Percentiles rank a stretch among this genome's conserved stretches.
Evolutionary conservation across 1,140 invertebrate species (phyloP).

Genomic region (Aphidius gifuensis): DNA sequence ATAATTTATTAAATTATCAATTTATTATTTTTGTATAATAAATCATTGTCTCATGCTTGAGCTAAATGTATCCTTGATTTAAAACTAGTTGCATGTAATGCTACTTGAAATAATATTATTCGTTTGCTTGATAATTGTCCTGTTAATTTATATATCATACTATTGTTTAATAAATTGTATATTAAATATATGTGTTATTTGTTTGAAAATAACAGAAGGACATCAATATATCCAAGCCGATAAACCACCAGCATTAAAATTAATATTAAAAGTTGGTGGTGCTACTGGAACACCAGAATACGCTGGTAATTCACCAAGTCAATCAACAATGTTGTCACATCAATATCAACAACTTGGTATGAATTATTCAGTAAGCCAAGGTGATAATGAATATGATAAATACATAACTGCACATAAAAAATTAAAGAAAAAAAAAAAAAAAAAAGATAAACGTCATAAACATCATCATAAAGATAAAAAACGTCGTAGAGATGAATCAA

Average conservation of each 20-base stretch:
- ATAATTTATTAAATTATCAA: no score
- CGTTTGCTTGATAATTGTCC: no score
- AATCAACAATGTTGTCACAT: constrained; percentile 47
- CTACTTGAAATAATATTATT: no score
- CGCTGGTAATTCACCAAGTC: constrained; percentile 57
- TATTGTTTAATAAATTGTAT: no score
- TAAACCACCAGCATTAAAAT: constrained; percentile 65
- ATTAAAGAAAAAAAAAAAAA: constrained; percentile 76
- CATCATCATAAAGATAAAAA: constrained; percentile 72
- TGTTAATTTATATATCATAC: no score
- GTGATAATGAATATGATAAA: constrained; percentile 47
- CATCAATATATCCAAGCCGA: constrained; percentile 26
- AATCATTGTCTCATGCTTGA: no score
- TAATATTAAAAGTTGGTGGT: constrained; percentile 79
- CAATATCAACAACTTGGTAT: constrained; percentile 46
- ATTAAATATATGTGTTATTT: no score
- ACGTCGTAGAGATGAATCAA: constrained; percentile 58
- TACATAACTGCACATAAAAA: constrained; percentile 63
- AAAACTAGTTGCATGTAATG: no score
- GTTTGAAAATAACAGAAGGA: no score
- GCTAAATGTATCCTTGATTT: no score
- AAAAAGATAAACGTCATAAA: constrained; percentile 69
- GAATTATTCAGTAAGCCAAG: constrained; percentile 48
- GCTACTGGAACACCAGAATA: constrained; percentile 69
- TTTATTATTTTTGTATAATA: no score